Base-by-base conservation (phyloP, 1,140 invertebrate genomes). In the Tachypleus tridentatus region DNA sequence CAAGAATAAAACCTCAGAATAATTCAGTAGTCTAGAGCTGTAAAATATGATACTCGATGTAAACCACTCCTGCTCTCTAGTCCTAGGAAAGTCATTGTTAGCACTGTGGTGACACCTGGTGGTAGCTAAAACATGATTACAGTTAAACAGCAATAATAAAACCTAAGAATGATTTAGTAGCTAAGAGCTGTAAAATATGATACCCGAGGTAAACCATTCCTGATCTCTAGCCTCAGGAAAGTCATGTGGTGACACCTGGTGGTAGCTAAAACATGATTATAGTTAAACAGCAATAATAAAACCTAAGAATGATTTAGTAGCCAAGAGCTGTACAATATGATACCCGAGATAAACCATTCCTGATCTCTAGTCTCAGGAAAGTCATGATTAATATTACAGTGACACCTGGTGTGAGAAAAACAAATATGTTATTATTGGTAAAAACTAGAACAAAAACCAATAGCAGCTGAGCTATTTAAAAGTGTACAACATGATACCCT, bases 321-420 rank as follows among this genome's bases (percentile, higher is more conserved):
- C 29, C 2, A 29, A 29, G 78, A 4, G 90, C 90, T 6, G 90
- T 93, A 3, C 87, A 87, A 77, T 92, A 92, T 51, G 88, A 83
- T 51, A 93, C 89, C 79, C 90, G 89, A 4, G 90, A 89, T 58
- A 93, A 77, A 78, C 91, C 88, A 9, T 86, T 89, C 60, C 90
- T 81, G 0, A 87, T 88, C 76, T 93, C 90, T 65, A 92, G 77
- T 8, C 89, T 89, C 57, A 93, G 77, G 73, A 91, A 92, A 2
- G 89, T 91, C 88, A 93, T 91, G 4, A 90, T 93, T 57, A 93
- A 76, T 8, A 92, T 87, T 0, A 88, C 91, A 4, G 88, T 93
- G 10, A 92, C 88, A 50, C 90, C 87, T 89, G 75, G 29, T 29
- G 29, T 29, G 29, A 29, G 29, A 29, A 29, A 29, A 29, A 29